Conservation (phyloP, 2,888 invertebrate species). For the Azorinus chamasolen region DNA sequence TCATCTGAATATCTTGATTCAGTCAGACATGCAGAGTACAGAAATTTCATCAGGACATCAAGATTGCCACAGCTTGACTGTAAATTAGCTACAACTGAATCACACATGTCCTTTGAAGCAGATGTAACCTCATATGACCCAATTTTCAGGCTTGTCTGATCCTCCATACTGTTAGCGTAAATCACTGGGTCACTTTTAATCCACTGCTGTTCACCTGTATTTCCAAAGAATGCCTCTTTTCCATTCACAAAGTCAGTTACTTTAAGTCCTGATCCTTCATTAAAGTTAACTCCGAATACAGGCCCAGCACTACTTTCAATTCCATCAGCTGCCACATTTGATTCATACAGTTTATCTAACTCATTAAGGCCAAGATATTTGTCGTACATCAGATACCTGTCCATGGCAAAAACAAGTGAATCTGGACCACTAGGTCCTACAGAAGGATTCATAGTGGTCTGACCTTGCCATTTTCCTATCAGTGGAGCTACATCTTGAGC, state of each 20-base stretch:
- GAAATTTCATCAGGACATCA: constrained; percentile 32
- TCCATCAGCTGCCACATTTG: too few relatives aligned
- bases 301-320: too few relatives aligned
- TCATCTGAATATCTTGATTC: constrained; percentile 56
- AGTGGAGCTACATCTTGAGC: constrained; percentile 10
- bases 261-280: constrained; percentile 34
- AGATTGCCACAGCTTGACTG: constrained; percentile 26
- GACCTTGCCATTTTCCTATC: constrained; percentile 55
- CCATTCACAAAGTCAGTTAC: constrained; percentile 31
- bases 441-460: constrained; percentile 12
- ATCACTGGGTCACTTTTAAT: constrained; percentile 37
- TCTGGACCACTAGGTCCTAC: constrained; percentile 4
- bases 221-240: constrained; percentile 11
- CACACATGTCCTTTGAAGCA: constrained; percentile 23
- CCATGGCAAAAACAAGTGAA: constrained; percentile 18
- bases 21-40: constrained; percentile 64
- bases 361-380: neutral
- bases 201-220: constrained; percentile 16
- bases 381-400: constrained; percentile 35
- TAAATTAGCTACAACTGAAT: constrained; percentile 6
- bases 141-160: constrained; percentile 16
- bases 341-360: too few relatives aligned
- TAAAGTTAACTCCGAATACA: constrained; percentile 44
- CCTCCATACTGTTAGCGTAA: constrained; percentile 1
- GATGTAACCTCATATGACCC: constrained; percentile 10